Conservation (phyloP, 1,140 invertebrate species). For the Diorhabda elongata region DNA sequence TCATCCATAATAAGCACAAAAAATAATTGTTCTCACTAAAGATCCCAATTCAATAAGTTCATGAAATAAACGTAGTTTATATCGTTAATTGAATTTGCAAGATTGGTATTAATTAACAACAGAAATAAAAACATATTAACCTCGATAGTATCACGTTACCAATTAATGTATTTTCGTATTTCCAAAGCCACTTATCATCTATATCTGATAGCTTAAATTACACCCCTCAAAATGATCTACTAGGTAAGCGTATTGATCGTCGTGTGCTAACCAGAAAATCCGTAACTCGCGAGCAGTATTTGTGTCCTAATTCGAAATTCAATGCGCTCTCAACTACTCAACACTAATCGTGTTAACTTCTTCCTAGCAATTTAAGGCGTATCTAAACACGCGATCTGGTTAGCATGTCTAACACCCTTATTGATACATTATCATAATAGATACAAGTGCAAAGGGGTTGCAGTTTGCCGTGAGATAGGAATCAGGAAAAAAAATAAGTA, state of each 20-base stretch:
- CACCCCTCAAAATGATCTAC: no score
- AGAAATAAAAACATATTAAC: no score
- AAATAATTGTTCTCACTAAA: no score
- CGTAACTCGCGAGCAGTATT: not conserved
- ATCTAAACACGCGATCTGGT: not conserved
- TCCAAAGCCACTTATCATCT: no score
- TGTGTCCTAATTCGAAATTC: constrained; percentile 4
- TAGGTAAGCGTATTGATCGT: not conserved
- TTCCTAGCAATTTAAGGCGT: not conserved
- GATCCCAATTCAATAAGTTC: no score
- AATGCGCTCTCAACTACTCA: not conserved
- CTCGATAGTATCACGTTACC: no score
- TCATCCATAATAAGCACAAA: no score
- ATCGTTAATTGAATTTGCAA: no score
- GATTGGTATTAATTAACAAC: no score
- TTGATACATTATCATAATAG: constrained; percentile 1
- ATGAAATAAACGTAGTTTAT: no score
- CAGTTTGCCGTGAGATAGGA: not conserved
- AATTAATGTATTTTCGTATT: no score
- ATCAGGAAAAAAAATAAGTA: not conserved
- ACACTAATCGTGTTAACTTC: constrained; percentile 2
- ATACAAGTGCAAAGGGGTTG: not conserved
- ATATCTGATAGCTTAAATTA: no score
- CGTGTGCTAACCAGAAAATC: not conserved
- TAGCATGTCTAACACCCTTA: not conserved